Percentiles rank a stretch among this genome's conserved stretches.
These are phyloP conservation scores for Dasypus novemcinctus DNA, from an alignment of 2,113 vertebrate species.

Conservation along the genomic window DNA sequence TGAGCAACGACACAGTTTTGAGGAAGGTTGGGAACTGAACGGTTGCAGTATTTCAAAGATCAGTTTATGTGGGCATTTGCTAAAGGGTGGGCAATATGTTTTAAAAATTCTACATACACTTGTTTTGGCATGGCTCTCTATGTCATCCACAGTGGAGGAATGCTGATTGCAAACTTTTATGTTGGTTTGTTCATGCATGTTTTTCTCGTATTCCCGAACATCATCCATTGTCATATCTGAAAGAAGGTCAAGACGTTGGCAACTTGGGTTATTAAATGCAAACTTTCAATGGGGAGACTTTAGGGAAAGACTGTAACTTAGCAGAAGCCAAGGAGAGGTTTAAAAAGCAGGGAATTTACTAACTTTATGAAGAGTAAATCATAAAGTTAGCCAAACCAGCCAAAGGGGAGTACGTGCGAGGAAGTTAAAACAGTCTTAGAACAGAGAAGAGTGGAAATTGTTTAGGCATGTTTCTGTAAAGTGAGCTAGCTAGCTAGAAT, in stretches of 20 bases:
- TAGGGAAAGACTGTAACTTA: constrained; percentile 74
- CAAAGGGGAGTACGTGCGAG: constrained; percentile 74
- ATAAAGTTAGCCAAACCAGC: constrained; percentile 86
- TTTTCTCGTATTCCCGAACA: constrained; percentile 97
- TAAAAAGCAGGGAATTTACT: constrained; percentile 79
- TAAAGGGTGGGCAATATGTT: constrained; percentile 79
- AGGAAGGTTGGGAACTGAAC: neutral
- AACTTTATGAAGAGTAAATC: constrained; percentile 84
- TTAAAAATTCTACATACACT: constrained; percentile 92
- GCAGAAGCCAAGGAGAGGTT: constrained; percentile 81
- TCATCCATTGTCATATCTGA: constrained; percentile 99
- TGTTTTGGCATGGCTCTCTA: constrained; percentile 94
- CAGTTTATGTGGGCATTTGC: constrained; percentile 1
- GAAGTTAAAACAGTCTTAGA: constrained; percentile 79
- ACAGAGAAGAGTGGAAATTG: constrained; percentile 82
- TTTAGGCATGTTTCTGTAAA: constrained; percentile 63
- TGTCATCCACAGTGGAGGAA: constrained; percentile 94
- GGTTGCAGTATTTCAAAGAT: constrained; percentile 44
- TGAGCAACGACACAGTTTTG: neutral
- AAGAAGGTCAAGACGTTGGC: constrained; percentile 92
- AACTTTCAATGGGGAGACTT: constrained; percentile 77
- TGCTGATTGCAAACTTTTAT: constrained; percentile 98
- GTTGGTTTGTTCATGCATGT: constrained; percentile 99
- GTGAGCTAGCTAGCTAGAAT: constrained; percentile 66
- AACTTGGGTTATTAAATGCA: constrained; percentile 83